A percentile compares a stretch with the other conserved stretches of the same genome.
phyloP scores from a whole-genome alignment of 2,888 invertebrate species.

The Melanotus villosus region DNA sequence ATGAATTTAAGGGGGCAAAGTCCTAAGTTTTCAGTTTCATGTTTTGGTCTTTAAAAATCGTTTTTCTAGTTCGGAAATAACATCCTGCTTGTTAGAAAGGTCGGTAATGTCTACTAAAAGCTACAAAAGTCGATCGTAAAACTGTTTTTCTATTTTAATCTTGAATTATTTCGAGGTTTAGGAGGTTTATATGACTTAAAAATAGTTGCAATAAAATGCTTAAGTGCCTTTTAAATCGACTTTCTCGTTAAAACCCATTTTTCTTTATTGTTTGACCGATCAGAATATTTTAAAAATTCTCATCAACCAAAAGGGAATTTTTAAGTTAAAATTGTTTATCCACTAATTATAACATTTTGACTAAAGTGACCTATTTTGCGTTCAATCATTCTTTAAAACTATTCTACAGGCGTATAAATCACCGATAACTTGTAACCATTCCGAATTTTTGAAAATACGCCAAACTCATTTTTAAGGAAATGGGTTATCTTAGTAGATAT shows the following conservation, averaged over 20 bases:
- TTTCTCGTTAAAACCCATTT: neutral
- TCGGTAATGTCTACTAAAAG: conserved; percentile 2
- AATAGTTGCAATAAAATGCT: conserved; percentile 29
- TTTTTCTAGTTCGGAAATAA: neutral
- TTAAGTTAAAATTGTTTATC: neutral
- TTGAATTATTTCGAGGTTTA: neutral
- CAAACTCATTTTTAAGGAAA: conserved; percentile 18
- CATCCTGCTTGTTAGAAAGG: conserved; percentile 1
- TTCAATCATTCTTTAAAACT: too few species aligned
- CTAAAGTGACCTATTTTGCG: too few species aligned
- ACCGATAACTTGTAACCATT: neutral
- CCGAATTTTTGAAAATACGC: conserved; percentile 6
- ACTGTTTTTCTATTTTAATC: conserved; percentile 5
- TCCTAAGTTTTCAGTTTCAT: neutral
- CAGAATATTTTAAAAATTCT: too few species aligned
- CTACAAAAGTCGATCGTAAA: conserved; percentile 5
- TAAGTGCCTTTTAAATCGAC: conserved; percentile 7
- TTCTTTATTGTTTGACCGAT: too few species aligned
- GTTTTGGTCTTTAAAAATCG: neutral
- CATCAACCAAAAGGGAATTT: neutral
- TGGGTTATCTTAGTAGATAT: neutral
- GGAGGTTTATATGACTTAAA: conserved; percentile 13
- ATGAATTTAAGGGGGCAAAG: neutral
- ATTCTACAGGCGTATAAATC: neutral
- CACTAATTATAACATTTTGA: too few species aligned